A percentile compares a stretch with the other conserved stretches of the same genome.
Evolutionary conservation across 2,797 vertebrate species (phyloP).

Genomic region (Falco berigora): DNA sequence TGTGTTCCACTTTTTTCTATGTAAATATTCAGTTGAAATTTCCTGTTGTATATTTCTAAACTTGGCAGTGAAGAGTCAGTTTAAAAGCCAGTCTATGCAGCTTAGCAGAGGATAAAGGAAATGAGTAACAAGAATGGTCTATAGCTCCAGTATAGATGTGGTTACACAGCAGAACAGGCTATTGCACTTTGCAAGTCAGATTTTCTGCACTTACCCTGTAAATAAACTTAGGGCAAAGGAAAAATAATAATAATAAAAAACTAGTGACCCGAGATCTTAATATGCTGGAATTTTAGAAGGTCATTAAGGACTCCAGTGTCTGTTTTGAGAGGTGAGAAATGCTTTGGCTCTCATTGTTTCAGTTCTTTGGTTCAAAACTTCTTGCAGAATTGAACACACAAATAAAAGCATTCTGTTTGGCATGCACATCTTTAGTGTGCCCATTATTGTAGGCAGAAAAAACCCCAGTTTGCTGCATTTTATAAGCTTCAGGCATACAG

Average conservation of each 20-base stretch:
- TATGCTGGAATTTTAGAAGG: background rate
- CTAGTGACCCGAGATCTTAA: background rate
- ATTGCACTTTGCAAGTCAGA: conserved; percentile 10
- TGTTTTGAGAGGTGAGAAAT: background rate
- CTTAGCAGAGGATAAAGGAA: conserved; percentile 21
- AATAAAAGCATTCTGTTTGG: background rate
- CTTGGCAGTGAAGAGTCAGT: background rate
- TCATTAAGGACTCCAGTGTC: background rate
- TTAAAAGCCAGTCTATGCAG: background rate
- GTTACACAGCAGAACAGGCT: background rate
- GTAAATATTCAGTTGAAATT: conserved; percentile 8
- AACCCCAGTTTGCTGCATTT: background rate
- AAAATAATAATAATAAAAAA: background rate
- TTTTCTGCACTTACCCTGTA: background rate
- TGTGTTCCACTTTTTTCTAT: background rate
- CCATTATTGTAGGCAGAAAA: background rate
- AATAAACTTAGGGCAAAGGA: background rate
- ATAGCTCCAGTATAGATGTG: background rate
- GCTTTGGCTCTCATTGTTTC: background rate
- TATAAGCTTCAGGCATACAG: background rate
- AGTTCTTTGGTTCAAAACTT: background rate
- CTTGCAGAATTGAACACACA: background rate
- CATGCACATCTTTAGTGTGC: background rate
- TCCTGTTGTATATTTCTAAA: conserved; percentile 7
- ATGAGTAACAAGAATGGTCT: background rate